phyloP scores from a whole-genome alignment of 37 sponge, comb jelly and placozoan genomes.

The Spongilla lacustris region DNA sequence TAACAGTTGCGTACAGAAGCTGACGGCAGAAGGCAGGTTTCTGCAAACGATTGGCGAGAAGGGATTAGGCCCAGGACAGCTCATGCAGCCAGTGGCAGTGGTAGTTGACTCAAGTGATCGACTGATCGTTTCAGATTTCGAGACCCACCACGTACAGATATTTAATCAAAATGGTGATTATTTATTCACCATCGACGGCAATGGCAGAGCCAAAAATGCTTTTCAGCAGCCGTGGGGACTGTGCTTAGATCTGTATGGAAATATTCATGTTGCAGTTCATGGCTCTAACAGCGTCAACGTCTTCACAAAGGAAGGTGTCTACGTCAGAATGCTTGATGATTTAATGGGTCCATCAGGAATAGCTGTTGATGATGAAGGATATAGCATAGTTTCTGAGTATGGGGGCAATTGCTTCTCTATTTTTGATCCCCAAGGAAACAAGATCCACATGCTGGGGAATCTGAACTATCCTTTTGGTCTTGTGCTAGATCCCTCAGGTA shows the following conservation, averaged over 20 bases:
- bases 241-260: slow-evolving; percentile 36
- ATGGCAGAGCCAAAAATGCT: background rate
- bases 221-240: slow-evolving; percentile 46
- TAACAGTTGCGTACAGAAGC: slow-evolving; percentile 35
- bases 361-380: slow-evolving; percentile 48
- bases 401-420: background rate
- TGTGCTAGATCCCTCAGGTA: background rate
- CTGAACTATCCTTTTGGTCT: background rate
- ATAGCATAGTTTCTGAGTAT: slow-evolving; percentile 12
- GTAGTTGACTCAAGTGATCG: slow-evolving; percentile 10
- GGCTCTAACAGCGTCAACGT: slow-evolving; percentile 6
- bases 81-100: slow-evolving; percentile 33
- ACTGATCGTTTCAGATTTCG: slow-evolving; percentile 35
- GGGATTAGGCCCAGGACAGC: slow-evolving; percentile 38
- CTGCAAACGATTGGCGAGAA: slow-evolving; percentile 31
- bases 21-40: slow-evolving; percentile 3
- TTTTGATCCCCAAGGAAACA: slow-evolving; percentile 3
- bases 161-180: slow-evolving; percentile 40
- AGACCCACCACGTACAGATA: slow-evolving; percentile 36
- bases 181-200: slow-evolving; percentile 8
- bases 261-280: slow-evolving; percentile 35
- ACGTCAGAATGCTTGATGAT: slow-evolving; percentile 7
- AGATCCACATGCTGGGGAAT: background rate
- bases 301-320: slow-evolving; percentile 26
- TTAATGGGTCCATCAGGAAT: slow-evolving; percentile 29